These are phyloP conservation scores for Pempheris klunzingeri DNA, from an alignment of 2,797 vertebrate species.

Conservation along the genomic window DNA sequence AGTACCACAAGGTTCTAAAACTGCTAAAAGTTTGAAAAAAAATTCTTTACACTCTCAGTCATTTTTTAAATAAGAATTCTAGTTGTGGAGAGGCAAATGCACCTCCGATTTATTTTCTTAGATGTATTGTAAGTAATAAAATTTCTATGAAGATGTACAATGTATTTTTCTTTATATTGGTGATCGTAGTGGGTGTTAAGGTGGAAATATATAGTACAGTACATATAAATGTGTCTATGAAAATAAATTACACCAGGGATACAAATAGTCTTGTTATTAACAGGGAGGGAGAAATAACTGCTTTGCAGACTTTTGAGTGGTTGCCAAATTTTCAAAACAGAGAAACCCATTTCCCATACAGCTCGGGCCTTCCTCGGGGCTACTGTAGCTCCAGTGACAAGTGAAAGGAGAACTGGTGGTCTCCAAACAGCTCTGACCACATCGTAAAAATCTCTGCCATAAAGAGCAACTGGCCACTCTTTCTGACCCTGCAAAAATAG, in stretches of 20 bases:
- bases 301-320: conserved; percentile 19
- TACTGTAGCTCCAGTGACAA: conserved; percentile 75
- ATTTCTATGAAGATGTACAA: background rate
- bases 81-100: background rate
- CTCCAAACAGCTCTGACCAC: conserved; percentile 86
- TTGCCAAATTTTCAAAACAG: conserved; percentile 49
- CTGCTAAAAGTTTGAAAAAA: too few species aligned
- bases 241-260: background rate
- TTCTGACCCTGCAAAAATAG: conserved; percentile 86
- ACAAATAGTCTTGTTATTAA: background rate
- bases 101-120: background rate
- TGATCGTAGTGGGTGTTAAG: background rate
- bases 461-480: conserved; percentile 88
- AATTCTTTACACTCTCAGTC: too few species aligned
- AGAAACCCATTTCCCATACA: conserved; percentile 36
- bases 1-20: too few species aligned
- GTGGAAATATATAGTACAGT: background rate
- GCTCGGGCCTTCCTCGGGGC: conserved; percentile 25
- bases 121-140: background rate
- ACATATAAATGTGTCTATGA: background rate
- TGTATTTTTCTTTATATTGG: background rate
- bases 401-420: conserved; percentile 86
- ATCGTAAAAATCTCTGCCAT: conserved; percentile 86
- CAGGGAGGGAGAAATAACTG: background rate
- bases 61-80: too few species aligned